Evolutionary conservation across 2,113 vertebrate genomes (phyloP).

Genomic region (Chamaea fasciata): DNA sequence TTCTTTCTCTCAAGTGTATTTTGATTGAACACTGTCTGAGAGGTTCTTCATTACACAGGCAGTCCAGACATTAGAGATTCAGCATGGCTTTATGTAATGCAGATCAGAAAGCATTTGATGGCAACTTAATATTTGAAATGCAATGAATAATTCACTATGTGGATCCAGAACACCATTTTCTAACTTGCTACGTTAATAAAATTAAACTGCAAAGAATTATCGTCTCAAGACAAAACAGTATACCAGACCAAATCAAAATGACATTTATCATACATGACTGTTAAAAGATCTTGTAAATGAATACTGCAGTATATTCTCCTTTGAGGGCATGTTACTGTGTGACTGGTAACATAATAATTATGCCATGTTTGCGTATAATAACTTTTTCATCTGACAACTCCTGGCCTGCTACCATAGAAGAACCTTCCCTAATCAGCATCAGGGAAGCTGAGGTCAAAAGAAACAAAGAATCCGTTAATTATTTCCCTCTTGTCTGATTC

Average conservation of each 20-base stretch:
- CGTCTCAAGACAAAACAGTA: conserved; percentile 24
- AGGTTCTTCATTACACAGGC: conserved; percentile 50
- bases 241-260: conserved; percentile 41
- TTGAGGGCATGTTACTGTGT: neutral
- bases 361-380: neutral
- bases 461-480: neutral
- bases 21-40: conserved; percentile 53
- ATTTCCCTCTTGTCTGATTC: neutral
- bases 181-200: conserved; percentile 45
- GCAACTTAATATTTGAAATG: conserved; percentile 63
- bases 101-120: conserved; percentile 62
- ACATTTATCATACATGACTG: conserved; percentile 7
- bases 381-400: neutral
- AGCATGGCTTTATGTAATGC: conserved; percentile 45
- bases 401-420: neutral
- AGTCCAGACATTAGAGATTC: conserved; percentile 48
- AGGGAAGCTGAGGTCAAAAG: neutral
- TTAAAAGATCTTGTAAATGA: conserved; percentile 28
- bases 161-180: conserved; percentile 37
- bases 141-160: conserved; percentile 65
- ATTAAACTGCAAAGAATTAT: conserved; percentile 46
- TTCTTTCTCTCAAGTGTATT: conserved; percentile 47
- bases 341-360: neutral
- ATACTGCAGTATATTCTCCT: neutral
- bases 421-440: neutral